These are phyloP conservation scores for Muscicapa adusta DNA, from an alignment of 2,113 vertebrate species.

Conservation along the genomic window DNA sequence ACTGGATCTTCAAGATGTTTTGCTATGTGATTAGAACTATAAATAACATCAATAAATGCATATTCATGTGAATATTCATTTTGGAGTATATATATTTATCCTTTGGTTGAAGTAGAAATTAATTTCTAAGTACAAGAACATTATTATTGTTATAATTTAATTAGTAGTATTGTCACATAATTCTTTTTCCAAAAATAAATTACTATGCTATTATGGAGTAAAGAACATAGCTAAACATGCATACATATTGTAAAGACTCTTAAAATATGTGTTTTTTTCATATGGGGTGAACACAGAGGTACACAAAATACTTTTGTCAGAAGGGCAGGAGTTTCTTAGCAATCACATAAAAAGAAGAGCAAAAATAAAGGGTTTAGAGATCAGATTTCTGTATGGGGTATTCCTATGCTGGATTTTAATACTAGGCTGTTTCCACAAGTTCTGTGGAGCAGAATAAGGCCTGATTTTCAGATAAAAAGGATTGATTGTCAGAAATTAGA, in stretches of 20 bases:
- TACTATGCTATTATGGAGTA: neutral
- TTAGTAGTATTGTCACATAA: neutral
- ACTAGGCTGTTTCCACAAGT: neutral
- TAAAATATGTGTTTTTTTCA: neutral
- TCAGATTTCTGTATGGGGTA: neutral
- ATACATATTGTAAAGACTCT: neutral
- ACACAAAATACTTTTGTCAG: neutral
- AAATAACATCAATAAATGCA: neutral
- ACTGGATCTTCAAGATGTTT: neutral
- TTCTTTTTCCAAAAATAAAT: slow-evolving; percentile 4
- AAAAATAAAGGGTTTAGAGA: neutral
- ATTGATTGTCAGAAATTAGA: neutral
- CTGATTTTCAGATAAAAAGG: neutral
- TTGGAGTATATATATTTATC: neutral
- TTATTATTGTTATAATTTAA: slow-evolving; percentile 23
- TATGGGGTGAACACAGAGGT: neutral
- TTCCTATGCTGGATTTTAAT: neutral
- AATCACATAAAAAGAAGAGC: neutral
- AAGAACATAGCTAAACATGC: slow-evolving; percentile 7
- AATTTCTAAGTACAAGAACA: neutral
- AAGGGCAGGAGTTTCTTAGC: neutral
- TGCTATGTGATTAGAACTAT: neutral
- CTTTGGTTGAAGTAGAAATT: neutral
- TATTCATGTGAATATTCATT: neutral
- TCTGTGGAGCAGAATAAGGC: neutral